Evolutionary conservation across 2,797 vertebrate species (phyloP), one percentile per base, ranked within the genome.

Genomic region (Prunella strophiata): DNA sequence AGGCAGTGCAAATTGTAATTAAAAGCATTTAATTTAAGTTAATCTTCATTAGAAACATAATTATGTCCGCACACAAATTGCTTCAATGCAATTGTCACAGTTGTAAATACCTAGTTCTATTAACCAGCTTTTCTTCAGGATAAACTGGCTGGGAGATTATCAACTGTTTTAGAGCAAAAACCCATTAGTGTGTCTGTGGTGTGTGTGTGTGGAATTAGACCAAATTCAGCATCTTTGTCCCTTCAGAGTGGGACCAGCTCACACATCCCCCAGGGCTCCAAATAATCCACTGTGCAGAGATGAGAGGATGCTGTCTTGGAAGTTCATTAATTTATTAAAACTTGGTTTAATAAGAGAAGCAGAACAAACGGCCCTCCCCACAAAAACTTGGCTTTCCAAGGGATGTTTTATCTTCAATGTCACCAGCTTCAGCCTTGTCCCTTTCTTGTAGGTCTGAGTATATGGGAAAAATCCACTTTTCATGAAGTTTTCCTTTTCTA

Each of bases 11-110:
- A 97, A 97, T 97, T 93, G 94, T 93, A 96, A 97, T 98, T 97
- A 98, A 96, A 96, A 97, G 94, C 97, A 92, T 97, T 97, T 97
- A 97, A 97, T 97, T 97, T 96, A 86, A 96, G 87, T 96, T 98
- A 97, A 98, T 98, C 97, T 98, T 97, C 93, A 97, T 98, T 98
- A 98, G 95, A 89, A 97, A 93, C 88, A 55, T 94, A 95, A 95
- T 97, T 96, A 97, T 94, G 89, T 94, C 95, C 9, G 5, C 82
- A 36, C 78, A 89, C 76, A 91, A 92, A 94, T 95, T 91, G 58
- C 42, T 95, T 96, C 75, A 67, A 62, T 91, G 72, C 55, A 91
- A 97, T 97, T 97, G 93, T 96, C 95, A 94, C 89, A 90, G 93
- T 71, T 95, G 83, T 95, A 96, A 97, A 93, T 97, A 97, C 93